These are phyloP conservation scores for Zaprionus inermis DNA, from an alignment of 1,140 invertebrate species.

Conservation along the genomic window DNA sequence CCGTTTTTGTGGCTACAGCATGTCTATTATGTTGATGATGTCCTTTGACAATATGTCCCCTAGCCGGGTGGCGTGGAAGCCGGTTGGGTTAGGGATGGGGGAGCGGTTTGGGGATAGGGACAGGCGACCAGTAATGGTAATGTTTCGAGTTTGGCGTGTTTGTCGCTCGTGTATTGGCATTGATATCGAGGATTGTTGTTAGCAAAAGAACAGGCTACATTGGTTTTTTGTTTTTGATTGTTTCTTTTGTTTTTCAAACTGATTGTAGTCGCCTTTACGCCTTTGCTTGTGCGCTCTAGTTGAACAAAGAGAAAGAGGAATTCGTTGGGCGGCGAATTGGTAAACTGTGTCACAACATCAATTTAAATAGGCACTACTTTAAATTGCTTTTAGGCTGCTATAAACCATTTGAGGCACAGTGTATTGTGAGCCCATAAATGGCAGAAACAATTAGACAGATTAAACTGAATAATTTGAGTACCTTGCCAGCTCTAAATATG, in stretches of 20 bases:
- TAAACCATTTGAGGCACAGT: background rate
- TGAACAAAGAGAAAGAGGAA: background rate
- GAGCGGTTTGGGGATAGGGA: background rate
- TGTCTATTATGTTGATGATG: conserved; percentile 75
- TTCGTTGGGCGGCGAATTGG: background rate
- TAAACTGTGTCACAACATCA: conserved; percentile 23
- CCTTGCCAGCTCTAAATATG: background rate
- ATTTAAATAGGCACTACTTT: conserved; percentile 15
- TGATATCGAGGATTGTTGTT: conserved; percentile 37
- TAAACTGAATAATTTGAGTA: too few species aligned
- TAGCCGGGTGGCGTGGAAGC: background rate
- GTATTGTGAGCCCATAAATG: background rate
- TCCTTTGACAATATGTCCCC: conserved; percentile 67
- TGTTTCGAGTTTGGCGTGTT: conserved; percentile 39
- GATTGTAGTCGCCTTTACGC: conserved; percentile 39
- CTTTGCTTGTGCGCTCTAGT: conserved; percentile 1
- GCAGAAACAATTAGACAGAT: background rate
- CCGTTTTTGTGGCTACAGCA: conserved; percentile 70
- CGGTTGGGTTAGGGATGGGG: background rate
- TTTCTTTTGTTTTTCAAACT: conserved; percentile 15
- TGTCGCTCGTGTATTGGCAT: conserved; percentile 36
- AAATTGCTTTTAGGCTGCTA: conserved; percentile 1
- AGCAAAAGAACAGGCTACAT: background rate
- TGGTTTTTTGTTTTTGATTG: conserved; percentile 19
- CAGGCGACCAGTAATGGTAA: conserved; percentile 35